Evolutionary conservation across 23 tunicate genomes (phyloP).

Genomic region (Trididemnum nubilum): DNA sequence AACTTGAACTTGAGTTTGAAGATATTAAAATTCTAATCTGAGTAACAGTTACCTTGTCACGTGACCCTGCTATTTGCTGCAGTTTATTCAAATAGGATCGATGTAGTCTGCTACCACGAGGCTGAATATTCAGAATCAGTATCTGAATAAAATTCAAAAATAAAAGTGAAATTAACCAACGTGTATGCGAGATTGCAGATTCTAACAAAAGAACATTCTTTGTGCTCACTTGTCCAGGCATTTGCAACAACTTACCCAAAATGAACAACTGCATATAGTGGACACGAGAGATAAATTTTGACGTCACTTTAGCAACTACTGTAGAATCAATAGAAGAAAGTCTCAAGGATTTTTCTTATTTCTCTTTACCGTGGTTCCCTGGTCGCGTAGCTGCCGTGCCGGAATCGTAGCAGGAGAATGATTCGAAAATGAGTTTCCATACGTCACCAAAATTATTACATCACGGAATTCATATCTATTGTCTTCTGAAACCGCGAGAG

Average conservation of each 20-base stretch:
- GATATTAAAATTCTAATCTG: too few relatives aligned
- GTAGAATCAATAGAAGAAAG: too few relatives aligned
- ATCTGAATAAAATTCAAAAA: background rate
- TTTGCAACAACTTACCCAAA: too few relatives aligned
- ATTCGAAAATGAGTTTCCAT: background rate
- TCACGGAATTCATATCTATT: background rate
- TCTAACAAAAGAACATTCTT: too few relatives aligned
- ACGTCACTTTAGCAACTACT: too few relatives aligned
- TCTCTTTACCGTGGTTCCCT: slow-evolving; percentile 2
- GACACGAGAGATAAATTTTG: too few relatives aligned
- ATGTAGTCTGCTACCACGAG: background rate
- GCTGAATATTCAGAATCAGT: background rate
- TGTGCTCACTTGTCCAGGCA: too few relatives aligned
- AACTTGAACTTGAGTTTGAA: too few relatives aligned
- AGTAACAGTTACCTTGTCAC: background rate
- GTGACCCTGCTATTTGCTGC: background rate
- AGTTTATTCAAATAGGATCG: background rate
- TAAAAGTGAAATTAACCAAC: too few relatives aligned
- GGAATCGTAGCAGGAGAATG: background rate
- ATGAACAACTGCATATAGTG: too few relatives aligned
- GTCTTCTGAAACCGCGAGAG: background rate
- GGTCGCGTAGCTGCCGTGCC: slow-evolving; percentile 1
- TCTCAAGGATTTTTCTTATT: too few relatives aligned
- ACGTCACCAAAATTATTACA: background rate
- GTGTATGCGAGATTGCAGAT: too few relatives aligned